phyloP scores from a whole-genome alignment of 2,113 vertebrate species.

The Hemicordylus capensis region DNA sequence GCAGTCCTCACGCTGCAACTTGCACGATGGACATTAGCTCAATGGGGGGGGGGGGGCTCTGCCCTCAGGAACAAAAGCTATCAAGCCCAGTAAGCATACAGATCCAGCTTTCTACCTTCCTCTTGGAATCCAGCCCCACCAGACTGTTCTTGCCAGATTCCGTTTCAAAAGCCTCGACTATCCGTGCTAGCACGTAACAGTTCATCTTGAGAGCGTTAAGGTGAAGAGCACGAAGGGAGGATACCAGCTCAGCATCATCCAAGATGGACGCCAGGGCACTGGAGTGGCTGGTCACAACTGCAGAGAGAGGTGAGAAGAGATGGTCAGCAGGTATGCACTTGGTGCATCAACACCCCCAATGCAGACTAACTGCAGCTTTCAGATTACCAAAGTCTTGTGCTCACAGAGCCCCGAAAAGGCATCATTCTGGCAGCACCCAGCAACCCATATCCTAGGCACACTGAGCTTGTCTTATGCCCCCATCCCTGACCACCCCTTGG shows the following conservation, averaged over 20 bases:
- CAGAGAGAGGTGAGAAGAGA: slow-evolving; percentile 25
- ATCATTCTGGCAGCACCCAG: slow-evolving; percentile 16
- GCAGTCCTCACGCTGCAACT: background rate
- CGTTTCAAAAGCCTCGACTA: slow-evolving; percentile 86
- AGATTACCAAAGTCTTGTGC: slow-evolving; percentile 87
- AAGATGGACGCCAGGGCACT: slow-evolving; percentile 82
- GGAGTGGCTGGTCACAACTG: slow-evolving; percentile 86
- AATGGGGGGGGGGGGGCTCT: background rate
- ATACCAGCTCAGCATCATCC: slow-evolving; percentile 68
- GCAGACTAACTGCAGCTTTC: slow-evolving; percentile 76
- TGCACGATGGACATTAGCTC: background rate
- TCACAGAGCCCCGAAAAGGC: slow-evolving; percentile 73
- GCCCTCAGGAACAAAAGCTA: background rate
- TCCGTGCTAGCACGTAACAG: slow-evolving; percentile 87
- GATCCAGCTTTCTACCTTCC: slow-evolving; percentile 58
- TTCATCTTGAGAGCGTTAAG: slow-evolving; percentile 94
- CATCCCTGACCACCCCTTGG: background rate
- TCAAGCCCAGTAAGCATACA: background rate
- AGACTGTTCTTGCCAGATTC: slow-evolving; percentile 77
- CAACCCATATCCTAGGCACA: slow-evolving; percentile 36
- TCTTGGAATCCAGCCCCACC: slow-evolving; percentile 77
- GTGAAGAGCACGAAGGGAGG: slow-evolving; percentile 80
- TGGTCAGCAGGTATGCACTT: background rate
- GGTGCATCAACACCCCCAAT: background rate
- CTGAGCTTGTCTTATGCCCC: slow-evolving; percentile 51